Percentiles rank a stretch among this genome's conserved stretches.
phyloP scores from a whole-genome alignment of 2,888 invertebrate genomes.

The Merodon equestris region DNA sequence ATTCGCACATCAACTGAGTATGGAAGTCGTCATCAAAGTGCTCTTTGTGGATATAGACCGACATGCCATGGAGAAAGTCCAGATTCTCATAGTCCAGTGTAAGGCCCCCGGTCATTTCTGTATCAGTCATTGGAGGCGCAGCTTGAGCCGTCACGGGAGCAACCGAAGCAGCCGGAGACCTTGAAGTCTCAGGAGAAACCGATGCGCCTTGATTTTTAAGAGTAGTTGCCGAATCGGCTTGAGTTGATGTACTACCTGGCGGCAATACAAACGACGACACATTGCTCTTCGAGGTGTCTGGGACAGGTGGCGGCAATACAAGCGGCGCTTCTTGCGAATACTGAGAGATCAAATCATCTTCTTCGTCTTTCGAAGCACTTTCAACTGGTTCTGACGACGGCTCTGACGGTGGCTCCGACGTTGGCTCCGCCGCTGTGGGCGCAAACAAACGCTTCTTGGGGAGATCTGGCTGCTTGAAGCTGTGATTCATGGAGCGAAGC shows the following conservation, averaged over 20 bases:
- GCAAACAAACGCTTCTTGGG: slow-evolving; percentile 75
- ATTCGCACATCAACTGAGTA: slow-evolving; percentile 78
- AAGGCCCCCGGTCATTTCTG: slow-evolving; percentile 70
- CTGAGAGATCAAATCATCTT: slow-evolving; percentile 74
- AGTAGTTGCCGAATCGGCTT: not conserved
- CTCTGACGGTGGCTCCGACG: slow-evolving; percentile 34
- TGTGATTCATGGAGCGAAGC: slow-evolving; percentile 77
- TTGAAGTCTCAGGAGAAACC: too few relatives aligned
- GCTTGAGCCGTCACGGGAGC: slow-evolving; percentile 36
- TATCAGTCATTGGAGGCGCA: slow-evolving; percentile 59
- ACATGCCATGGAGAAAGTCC: slow-evolving; percentile 74
- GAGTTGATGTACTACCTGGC: slow-evolving; percentile 23
- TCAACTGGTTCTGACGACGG: slow-evolving; percentile 30
- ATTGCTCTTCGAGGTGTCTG: slow-evolving; percentile 25
- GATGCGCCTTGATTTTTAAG: slow-evolving; percentile 2
- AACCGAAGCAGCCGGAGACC: too few relatives aligned
- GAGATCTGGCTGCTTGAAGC: slow-evolving; percentile 76
- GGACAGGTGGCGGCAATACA: slow-evolving; percentile 75
- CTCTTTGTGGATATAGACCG: slow-evolving; percentile 79
- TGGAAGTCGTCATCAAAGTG: slow-evolving; percentile 78
- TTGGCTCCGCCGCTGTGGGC: slow-evolving; percentile 30
- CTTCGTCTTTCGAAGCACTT: slow-evolving; percentile 52
- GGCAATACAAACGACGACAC: slow-evolving; percentile 16
- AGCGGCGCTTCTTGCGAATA: slow-evolving; percentile 74
- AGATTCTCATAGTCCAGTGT: slow-evolving; percentile 76